phyloP scores from a whole-genome alignment of 2,888 invertebrate species.

The Agriopis marginaria region DNA sequence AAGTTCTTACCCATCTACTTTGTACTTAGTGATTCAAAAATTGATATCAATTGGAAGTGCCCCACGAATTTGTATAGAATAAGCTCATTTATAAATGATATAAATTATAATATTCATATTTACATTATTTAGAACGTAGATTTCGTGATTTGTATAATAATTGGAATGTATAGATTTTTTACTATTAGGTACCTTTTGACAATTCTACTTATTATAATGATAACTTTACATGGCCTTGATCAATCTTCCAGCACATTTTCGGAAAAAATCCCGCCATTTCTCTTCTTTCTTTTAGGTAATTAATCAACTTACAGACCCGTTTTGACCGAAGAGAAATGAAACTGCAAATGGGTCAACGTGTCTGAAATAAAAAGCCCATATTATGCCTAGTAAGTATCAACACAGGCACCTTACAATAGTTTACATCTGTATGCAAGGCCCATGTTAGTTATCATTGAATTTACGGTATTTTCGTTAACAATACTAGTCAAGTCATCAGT shows the following conservation, averaged over 20 bases:
- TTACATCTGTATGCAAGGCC: slow-evolving; percentile 7
- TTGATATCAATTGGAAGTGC: slow-evolving; percentile 66
- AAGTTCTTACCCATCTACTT: slow-evolving; percentile 40
- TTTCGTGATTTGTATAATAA: slow-evolving; percentile 69
- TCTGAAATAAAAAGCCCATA: too few relatives aligned
- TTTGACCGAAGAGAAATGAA: too few relatives aligned
- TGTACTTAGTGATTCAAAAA: slow-evolving; percentile 47
- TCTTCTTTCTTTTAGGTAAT: too few relatives aligned
- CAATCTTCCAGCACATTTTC: background rate
- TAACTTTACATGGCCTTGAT: slow-evolving; percentile 43
- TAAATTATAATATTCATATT: slow-evolving; percentile 63
- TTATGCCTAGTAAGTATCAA: too few relatives aligned
- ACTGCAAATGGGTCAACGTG: too few relatives aligned
- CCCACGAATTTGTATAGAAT: slow-evolving; percentile 80
- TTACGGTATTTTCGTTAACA: slow-evolving; percentile 48
- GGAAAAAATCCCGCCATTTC: too few relatives aligned
- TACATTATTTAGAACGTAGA: slow-evolving; percentile 74
- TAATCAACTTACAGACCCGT: too few relatives aligned
- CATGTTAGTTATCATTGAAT: slow-evolving; percentile 37
- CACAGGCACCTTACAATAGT: background rate
- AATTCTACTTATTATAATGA: slow-evolving; percentile 33
- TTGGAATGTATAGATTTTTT: slow-evolving; percentile 72
- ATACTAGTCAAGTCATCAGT: slow-evolving; percentile 70
- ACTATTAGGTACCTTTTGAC: slow-evolving; percentile 53
- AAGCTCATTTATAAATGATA: slow-evolving; percentile 64